Conservation (phyloP, 2,113 vertebrate species). For the Stomatorhinus ivindoensis region DNA sequence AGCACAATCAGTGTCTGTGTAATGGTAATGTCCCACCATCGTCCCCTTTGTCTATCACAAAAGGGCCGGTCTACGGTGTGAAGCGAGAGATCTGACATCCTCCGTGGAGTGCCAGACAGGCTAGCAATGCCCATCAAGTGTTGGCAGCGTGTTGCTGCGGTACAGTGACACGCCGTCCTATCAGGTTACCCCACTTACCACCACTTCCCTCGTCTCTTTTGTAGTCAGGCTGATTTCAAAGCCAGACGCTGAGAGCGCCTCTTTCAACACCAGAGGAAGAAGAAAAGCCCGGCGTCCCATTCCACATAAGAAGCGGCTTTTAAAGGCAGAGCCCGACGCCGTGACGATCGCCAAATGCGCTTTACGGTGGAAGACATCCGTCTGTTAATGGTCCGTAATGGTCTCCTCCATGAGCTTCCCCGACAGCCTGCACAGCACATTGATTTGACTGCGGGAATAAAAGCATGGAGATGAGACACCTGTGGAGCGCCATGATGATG, state of each 20-base stretch:
- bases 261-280: neutral
- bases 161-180: neutral
- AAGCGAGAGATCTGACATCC: constrained; percentile 54
- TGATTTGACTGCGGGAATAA: neutral
- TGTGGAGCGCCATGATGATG: neutral
- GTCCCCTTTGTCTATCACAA: constrained; percentile 50
- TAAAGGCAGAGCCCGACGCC: neutral
- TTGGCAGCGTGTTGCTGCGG: neutral
- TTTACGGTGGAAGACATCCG: neutral
- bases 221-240: neutral
- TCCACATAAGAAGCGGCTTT: neutral
- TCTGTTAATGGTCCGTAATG: neutral
- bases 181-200: neutral
- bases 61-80: constrained; percentile 42
- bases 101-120: constrained; percentile 36
- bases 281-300: neutral
- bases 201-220: neutral
- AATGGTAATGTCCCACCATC: constrained; percentile 55
- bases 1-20: constrained; percentile 50
- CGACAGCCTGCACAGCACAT: neutral
- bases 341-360: neutral
- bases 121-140: neutral
- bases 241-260: neutral
- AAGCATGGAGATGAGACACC: neutral
- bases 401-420: no score